Percentiles rank a stretch among this genome's conserved stretches.
Evolutionary conservation across 2,888 invertebrate genomes (phyloP).

Genomic region (Ypsolopha scabrella): DNA sequence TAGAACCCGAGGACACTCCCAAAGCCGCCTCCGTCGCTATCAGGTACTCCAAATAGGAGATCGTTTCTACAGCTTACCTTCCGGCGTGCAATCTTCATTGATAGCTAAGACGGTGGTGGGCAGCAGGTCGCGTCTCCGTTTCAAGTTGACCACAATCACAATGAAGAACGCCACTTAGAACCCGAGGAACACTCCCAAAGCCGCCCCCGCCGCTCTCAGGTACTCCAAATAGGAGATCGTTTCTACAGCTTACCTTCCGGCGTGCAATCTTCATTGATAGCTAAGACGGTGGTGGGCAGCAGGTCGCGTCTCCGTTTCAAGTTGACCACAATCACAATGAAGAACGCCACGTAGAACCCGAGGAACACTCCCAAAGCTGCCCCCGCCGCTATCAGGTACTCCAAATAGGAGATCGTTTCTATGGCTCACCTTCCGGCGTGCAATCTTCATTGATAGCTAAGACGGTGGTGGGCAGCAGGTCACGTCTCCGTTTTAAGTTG

Average conservation of each 20-base stretch:
- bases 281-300: no score
- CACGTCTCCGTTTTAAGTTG: no score
- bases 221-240: slow-evolving; percentile 61
- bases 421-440: no score
- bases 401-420: slow-evolving; percentile 54
- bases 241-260: slow-evolving; percentile 17
- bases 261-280: no score
- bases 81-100: no score
- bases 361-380: slow-evolving; percentile 43
- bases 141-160: slow-evolving; percentile 19
- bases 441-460: no score
- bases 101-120: no score
- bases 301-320: no score
- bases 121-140: no score
- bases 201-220: slow-evolving; percentile 42
- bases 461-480: no score
- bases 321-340: slow-evolving; percentile 19
- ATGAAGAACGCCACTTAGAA: slow-evolving; percentile 47
- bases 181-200: slow-evolving; percentile 40
- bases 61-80: no score
- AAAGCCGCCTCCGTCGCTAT: slow-evolving; percentile 44
- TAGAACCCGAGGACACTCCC: slow-evolving; percentile 47
- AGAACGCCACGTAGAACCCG: slow-evolving; percentile 45
- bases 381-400: slow-evolving; percentile 50
- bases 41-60: slow-evolving; percentile 53